These are phyloP conservation scores for Oryzaephilus surinamensis DNA, from an alignment of 1,140 invertebrate genomes.

Conservation along the genomic window DNA sequence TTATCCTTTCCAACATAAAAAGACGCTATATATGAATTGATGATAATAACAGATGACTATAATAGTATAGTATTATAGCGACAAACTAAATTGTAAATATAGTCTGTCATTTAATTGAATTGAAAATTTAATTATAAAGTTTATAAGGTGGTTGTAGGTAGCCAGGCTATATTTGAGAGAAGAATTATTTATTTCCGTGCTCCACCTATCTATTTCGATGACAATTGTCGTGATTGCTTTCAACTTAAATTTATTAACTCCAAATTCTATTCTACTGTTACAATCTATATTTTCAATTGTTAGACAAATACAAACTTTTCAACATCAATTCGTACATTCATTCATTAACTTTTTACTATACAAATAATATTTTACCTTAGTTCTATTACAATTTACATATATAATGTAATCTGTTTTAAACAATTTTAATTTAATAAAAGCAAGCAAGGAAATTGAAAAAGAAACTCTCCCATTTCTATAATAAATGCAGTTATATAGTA, in stretches of 20 bases:
- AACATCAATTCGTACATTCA: background rate
- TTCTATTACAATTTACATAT: no score
- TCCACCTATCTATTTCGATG: conserved; percentile 5
- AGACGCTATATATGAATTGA: no score
- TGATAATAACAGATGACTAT: no score
- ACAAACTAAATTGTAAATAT: conserved; percentile 8
- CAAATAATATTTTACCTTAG: no score
- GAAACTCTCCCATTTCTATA: no score
- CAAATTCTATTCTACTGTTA: background rate
- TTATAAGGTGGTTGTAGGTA: conserved; percentile 11
- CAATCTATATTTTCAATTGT: background rate
- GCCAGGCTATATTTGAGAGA: conserved; percentile 8
- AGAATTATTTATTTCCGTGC: conserved; percentile 12
- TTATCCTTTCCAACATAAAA: no score
- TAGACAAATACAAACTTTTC: background rate
- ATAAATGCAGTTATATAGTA: no score
- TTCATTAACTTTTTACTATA: no score
- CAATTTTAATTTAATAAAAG: no score
- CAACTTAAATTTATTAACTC: background rate
- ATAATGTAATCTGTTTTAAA: no score
- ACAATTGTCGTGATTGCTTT: conserved; percentile 12
- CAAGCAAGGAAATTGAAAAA: no score
- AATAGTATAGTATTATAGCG: no score
- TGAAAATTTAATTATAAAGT: conserved; percentile 17
- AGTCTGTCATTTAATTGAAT: conserved; percentile 13